Evolutionary conservation across 1,140 invertebrate genomes (phyloP), one percentile per base, ranked within the genome.

Genomic region (Drosophila tani): DNA sequence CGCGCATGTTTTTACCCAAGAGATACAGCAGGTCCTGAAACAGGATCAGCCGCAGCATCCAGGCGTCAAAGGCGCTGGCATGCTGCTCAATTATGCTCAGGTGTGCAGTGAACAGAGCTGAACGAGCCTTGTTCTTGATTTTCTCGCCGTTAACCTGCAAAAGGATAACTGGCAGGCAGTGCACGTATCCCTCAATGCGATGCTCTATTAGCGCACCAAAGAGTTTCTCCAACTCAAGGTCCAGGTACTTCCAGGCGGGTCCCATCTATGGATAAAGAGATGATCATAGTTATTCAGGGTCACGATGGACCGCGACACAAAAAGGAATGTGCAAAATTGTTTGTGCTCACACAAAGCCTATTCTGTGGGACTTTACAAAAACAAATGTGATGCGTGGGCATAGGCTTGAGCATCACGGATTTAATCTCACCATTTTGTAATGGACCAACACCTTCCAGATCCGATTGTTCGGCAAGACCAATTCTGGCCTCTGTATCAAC

Each of bases 371-470:
- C 21, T 24, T 24, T 24, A 24, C 21, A 24, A 24, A 4, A 24
- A 24, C 21, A 24, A 24, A 24, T 24, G 21, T 3, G 21, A 24
- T 24, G 21, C 21, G 21, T 24, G 21, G 21, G 21, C 21, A 24
- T 4, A 3, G 21, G 21, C 21, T 24, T 24, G 21, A 24, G 21
- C 21, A 24, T 24, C 21, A 2, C 8, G 29, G 29, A 8, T 1
- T 9, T 6, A 14, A 2, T 6, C 65, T 21, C 19, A 80, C 83
- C 57, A 66, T 68, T 69, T 80, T 74, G 46, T 64, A 83, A 19
- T 66, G 65, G 15, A 76, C 9, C 24, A 87, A n/a, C 7, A 60
- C 9, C 35, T 80, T 87, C 83, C 83, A 87, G 24, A 87, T 60
- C 2, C 76, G 64, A 51, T 87, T 66, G 32, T 21, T 82, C 14